Percentiles rank a stretch among this genome's conserved stretches.
phyloP scores from a whole-genome alignment of 2,888 invertebrate species.

The Dorcus hopei region DNA sequence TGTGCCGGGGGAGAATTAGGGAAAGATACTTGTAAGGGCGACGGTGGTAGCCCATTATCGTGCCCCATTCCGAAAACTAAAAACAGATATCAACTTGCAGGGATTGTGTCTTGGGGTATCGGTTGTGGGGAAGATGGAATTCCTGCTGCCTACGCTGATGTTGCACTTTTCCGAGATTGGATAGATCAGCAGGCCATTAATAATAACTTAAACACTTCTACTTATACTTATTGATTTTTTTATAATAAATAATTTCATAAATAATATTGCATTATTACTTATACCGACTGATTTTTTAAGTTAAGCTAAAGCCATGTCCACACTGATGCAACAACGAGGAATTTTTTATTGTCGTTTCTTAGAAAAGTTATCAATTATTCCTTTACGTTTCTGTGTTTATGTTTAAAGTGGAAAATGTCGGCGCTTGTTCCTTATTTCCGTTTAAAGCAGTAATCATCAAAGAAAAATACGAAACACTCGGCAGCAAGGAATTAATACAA shows the following conservation, averaged over 20 bases:
- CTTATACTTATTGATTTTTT: constrained; percentile 32
- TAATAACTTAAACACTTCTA: constrained; percentile 48
- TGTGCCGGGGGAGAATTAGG: constrained; percentile 76
- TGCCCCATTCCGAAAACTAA: constrained; percentile 59
- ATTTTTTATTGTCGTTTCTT: too few species aligned
- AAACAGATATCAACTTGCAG: constrained; percentile 53
- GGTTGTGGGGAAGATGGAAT: constrained; percentile 51
- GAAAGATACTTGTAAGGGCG: constrained; percentile 70
- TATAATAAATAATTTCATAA: not conserved
- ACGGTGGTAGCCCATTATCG: constrained; percentile 77
- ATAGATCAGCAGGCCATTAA: constrained; percentile 43
- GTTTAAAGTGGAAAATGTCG: too few species aligned
- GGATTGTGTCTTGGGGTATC: constrained; percentile 56
- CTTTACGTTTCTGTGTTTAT: too few species aligned
- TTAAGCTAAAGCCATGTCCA: too few species aligned
- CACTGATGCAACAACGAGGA: too few species aligned
- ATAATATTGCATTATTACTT: not conserved
- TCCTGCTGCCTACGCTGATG: constrained; percentile 54
- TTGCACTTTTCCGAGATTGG: constrained; percentile 50
- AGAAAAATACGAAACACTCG: too few species aligned
- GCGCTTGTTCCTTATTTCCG: too few species aligned
- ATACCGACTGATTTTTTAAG: not conserved
- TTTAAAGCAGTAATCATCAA: too few species aligned
- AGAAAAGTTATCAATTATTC: too few species aligned
- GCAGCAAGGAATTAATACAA: too few species aligned